Conservation (phyloP, 2,113 vertebrate species). For the Salvelinus fontinalis region DNA sequence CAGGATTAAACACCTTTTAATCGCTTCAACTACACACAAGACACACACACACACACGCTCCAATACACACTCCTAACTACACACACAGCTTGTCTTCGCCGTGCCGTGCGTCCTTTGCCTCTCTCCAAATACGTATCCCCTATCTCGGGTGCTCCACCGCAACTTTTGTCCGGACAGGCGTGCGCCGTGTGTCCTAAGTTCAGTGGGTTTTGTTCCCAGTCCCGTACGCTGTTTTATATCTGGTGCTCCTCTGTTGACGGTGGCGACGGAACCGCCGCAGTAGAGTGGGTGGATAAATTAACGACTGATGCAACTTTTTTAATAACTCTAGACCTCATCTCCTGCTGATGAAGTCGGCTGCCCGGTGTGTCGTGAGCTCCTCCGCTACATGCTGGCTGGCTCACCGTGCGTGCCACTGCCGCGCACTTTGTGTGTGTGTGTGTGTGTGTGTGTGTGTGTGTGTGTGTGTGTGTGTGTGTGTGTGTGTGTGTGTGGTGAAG, state of each 20-base stretch:
- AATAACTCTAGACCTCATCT: background rate
- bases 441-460: conserved; percentile 55
- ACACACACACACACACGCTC: conserved; percentile 9
- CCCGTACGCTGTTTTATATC: background rate
- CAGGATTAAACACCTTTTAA: conserved; percentile 29
- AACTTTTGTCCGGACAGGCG: background rate
- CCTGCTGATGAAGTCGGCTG: background rate
- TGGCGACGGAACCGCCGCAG: background rate
- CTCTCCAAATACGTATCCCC: background rate
- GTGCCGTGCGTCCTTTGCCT: too few relatives aligned
- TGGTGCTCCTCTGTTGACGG: background rate
- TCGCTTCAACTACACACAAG: conserved; percentile 14
- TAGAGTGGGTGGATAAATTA: conserved; percentile 5
- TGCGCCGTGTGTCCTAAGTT: background rate
- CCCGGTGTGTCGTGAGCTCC: background rate
- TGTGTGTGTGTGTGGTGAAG: conserved; percentile 63
- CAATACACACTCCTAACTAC: background rate
- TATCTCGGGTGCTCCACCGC: background rate
- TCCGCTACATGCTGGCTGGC: background rate
- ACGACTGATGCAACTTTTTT: background rate
- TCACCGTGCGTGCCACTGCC: conserved; percentile 52
- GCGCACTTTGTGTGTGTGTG: conserved; percentile 66
- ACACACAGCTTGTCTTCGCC: background rate
- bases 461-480: conserved; percentile 60
- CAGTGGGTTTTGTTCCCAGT: background rate